Evolutionary conservation across 1,140 invertebrate species (phyloP), one percentile per base, ranked within the genome.

Genomic region (Ephestia elutella): DNA sequence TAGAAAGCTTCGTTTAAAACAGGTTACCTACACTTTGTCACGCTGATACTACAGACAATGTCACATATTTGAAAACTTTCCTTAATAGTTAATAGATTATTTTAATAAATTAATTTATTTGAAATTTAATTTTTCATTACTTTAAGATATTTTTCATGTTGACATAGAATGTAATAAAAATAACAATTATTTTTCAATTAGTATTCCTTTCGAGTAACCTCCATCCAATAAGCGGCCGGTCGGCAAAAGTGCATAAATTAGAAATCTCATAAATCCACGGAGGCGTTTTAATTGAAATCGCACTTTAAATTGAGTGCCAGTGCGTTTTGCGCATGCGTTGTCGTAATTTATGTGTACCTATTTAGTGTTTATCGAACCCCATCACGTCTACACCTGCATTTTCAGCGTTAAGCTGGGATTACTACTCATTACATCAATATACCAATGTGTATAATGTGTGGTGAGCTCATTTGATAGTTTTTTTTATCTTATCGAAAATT

Each of bases 281-380:
- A 77, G 75, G 78, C 74, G 80, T 82, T 84, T 84, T 84, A 86
- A 86, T 86, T 86, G 83, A 86, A 84, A 82, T 84, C 69, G 71
- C 71, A 66, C 62, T 71, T 69, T 80, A 82, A 82, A 81, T 84
- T 77, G 75, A 80, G 72, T 82, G 74, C 69, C 68, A 73, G 67
- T 66, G 66, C 38, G 54, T 56, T n/a, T n/a, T 69, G 77, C 82
- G 80, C 82, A 76, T 78, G 80, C 80, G 79, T 66, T 20, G 35
- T 20, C 11, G 54, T 76, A 73, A 81, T 78, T 82, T 80, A 83
- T 73, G 63, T 54, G 66, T 75, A 48, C 54, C 60, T 68, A 71
- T 78, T 78, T 44, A 15, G 38, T 44, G 15, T 44, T 44, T 76
- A 75, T 76, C 63, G 62, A 70, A 62, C 65, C 55, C 30, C 50